Evolutionary conservation across 2,797 vertebrate species (phyloP), one percentile per base, ranked within the genome.

Genomic region (Esox masquinongy): DNA sequence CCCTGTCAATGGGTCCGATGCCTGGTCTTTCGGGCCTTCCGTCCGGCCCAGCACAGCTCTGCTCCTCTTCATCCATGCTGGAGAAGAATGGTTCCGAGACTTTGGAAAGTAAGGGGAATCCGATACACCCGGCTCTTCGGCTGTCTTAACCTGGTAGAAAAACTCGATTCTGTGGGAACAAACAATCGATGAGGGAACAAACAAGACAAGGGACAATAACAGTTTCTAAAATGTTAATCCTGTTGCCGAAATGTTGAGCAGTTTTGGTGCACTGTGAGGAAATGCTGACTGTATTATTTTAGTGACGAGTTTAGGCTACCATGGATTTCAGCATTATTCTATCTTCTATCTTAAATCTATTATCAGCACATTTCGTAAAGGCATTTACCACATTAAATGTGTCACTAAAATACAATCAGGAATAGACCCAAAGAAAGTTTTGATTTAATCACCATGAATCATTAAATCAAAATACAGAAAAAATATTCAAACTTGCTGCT

Each of bases 51-150:
- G 79, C 87, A 59, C 96, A 93, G 80, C 91, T 97, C 70, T 96
- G 95, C 83, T 80, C 94, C 0, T 72, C 95, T 0, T 67, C 89
- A 1, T 90, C 95, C 0, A 89, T 94, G 64, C 88, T 97, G 85
- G 96, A 97, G 82, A 95, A 96, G 80, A 77, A 90, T 0, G 73
- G 86, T 0, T 71, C 87, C 19, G 91, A 88, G 39, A 82, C 92
- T 7, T 76, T 94, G 2, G 95, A 97, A 79, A 93, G 92, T 74
- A 98, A 99, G 89, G 88, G 87, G 31, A 88, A 85, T 84, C 83
- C 95, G 36, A 88, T 98, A 11, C 97, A 96, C 88, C 95, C 96
- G 14, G 94, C 96, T 71, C 93, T 97, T 24, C 94, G 97, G 75
- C 95, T 95, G 82, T 92, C 93, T 64, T 94, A 92, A 88, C 76